Evolutionary conservation across 2,888 invertebrate species (phyloP).

Genomic region (Drosophila nigricruria): DNA sequence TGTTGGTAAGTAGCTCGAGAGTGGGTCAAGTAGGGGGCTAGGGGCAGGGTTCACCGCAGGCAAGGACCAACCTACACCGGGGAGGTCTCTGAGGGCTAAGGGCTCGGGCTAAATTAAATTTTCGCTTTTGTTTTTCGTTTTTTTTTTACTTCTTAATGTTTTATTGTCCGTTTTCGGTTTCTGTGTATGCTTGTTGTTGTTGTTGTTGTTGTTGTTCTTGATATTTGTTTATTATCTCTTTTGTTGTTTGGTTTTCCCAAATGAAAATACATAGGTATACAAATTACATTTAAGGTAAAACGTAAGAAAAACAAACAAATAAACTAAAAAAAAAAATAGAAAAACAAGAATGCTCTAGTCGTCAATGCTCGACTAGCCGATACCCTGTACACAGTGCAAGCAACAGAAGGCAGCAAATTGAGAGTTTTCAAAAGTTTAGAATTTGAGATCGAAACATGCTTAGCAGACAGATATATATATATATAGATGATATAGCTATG

Average conservation of each 20-base stretch:
- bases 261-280: slow-evolving; percentile 40
- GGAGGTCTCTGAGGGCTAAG: not conserved
- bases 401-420: not conserved
- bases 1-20: slow-evolving; percentile 3
- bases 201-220: slow-evolving; percentile 13
- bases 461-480: not conserved
- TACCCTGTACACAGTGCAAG: slow-evolving; percentile 14
- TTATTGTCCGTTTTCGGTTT: slow-evolving; percentile 56
- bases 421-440: not conserved
- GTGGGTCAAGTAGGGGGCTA: not conserved
- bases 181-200: slow-evolving; percentile 30
- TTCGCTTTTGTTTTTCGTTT: slow-evolving; percentile 28
- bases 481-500: not conserved
- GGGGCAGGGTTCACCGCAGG: slow-evolving; percentile 57
- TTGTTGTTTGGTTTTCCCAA: slow-evolving; percentile 39
- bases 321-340: slow-evolving; percentile 9
- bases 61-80: slow-evolving; percentile 55
- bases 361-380: slow-evolving; percentile 19
- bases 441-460: not conserved
- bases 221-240: not conserved
- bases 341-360: slow-evolving; percentile 31
- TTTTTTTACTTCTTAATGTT: slow-evolving; percentile 36
- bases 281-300: slow-evolving; percentile 46
- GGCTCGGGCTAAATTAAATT: slow-evolving; percentile 27
- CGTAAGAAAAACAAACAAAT: slow-evolving; percentile 13